Base-by-base conservation (phyloP, 2,888 invertebrate species). In the Stenolophus ochropezus region DNA sequence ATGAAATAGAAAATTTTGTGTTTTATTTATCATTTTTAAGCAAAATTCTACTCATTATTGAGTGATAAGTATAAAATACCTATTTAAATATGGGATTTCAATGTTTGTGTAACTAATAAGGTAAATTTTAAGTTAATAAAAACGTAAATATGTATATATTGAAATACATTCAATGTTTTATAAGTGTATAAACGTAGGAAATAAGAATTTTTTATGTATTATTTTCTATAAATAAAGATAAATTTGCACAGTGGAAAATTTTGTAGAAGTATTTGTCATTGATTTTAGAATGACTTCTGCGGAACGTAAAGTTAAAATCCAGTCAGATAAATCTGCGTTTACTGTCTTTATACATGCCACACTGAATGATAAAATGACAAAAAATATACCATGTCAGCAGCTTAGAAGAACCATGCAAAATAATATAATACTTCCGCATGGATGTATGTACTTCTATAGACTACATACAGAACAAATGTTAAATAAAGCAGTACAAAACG, bases 401-500 rank as follows among this genome's bases (percentile, higher is more conserved):
- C 61, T 69, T 16, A 8, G 18, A 47, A 49, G 18, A 49, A 49
- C 73, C 73, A 49, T 73, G 73, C 73, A 73, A 71, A 71, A 71
- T 71, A 47, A 71, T 71, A 71, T 3, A 23, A 58, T 58, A 58
- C n/a, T 65, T 5, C n/a, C 25, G 14, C 33, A 33, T 42, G 33
- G 33, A 42, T 0, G 5, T 33, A 3, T 33, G 8, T 14, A 65
- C n/a, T 58, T 33, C 33, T 42, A 23, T 56, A 21, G 47, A 71
- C 49, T 49, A 21, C 23, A 11, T 27, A 8, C n/a, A 42, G 16
- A 73, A 73, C 47, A 73, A 73, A 21, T 33, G 11, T 49, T 20
- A 49, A n/a, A n/a, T n/a, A n/a, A 71, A 73, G 73, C 73, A 73
- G 47, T 16, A 14, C 49, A 73, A 73, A 73, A 49, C 65, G 16